Evolutionary conservation across 2,797 vertebrate genomes (phyloP), one percentile per base, ranked within the genome.

Genomic region (Sarcophilus harrisii): DNA sequence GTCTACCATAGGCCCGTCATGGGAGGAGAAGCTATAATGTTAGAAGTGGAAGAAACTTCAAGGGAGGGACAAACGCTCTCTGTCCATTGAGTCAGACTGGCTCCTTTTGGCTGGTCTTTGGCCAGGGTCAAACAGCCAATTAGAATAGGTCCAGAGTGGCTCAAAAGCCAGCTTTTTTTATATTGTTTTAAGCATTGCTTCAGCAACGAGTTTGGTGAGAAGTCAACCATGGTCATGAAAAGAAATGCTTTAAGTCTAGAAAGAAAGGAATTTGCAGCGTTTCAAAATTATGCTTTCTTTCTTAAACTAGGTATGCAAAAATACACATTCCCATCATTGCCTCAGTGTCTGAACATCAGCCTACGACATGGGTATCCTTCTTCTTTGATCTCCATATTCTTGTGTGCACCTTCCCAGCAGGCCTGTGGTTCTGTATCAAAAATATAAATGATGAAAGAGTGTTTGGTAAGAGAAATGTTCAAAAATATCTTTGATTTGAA

Each of bases 321-420:
- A 99, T 99, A 99, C 99, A 99, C 99, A 99, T 99, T 98, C 99
- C 99, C 97, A 99, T 99, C 99, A 99, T 99, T 97, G 99, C 99
- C 49, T 99, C 99, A 0, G 99, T 99, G 97, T 99, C 99, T 58
- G 99, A 99, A 98, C 99, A 99, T 99, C 99, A 99, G 97, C 99
- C 99, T 95, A 99, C 99, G 90, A 99, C 99, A 66, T 99, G 99
- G 99, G 99, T 99, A 96, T 99, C 99, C 97, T 99, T 99, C 99
- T 99, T 99, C 99, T 99, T 99, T 98, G 99, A 99, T 99, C 99
- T 99, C 91, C 99, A 99, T 99, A 99, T 99, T 99, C 99, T 99
- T 98, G 99, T 99, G 96, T 99, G 99, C 99, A 99, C 99, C 94
- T 99, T 99, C 98, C 99, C 99, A 97, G 99, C 99, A 93, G 99